Percentiles rank a stretch among this genome's conserved stretches.
Evolutionary conservation across 2,888 invertebrate species (phyloP).

Genomic region (Dorcus hopei): DNA sequence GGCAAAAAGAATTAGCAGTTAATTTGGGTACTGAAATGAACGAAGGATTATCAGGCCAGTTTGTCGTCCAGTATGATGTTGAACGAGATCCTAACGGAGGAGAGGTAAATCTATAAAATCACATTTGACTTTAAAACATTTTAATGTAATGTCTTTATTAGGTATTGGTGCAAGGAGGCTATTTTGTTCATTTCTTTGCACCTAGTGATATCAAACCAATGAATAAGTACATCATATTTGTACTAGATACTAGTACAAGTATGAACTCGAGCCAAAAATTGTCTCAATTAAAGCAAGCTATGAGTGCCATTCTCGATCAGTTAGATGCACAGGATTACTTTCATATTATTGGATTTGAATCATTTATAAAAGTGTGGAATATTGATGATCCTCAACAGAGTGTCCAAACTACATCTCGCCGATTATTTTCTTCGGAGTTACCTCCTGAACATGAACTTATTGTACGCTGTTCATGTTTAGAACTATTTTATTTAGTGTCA

Average conservation of each 20-base stretch:
- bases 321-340: constrained; percentile 63
- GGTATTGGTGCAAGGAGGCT: constrained; percentile 64
- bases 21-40: constrained; percentile 41
- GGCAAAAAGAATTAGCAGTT: constrained; percentile 56
- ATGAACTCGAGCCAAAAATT: constrained; percentile 66
- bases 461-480: not conserved
- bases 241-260: constrained; percentile 74
- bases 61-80: constrained; percentile 69
- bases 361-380: constrained; percentile 54
- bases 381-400: constrained; percentile 29
- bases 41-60: constrained; percentile 60
- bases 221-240: constrained; percentile 67
- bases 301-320: constrained; percentile 64
- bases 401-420: not conserved
- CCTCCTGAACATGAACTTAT: not conserved
- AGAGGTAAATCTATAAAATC: constrained; percentile 45
- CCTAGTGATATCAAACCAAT: constrained; percentile 59
- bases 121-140: not conserved
- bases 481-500: too few relatives aligned
- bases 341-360: constrained; percentile 65
- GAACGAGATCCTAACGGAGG: constrained; percentile 58
- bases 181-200: constrained; percentile 75
- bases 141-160: constrained; percentile 31
- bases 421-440: too few relatives aligned
- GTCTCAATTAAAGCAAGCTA: constrained; percentile 63